phyloP scores from a whole-genome alignment of 2,113 vertebrate species.

The Harpagus bidentatus region DNA sequence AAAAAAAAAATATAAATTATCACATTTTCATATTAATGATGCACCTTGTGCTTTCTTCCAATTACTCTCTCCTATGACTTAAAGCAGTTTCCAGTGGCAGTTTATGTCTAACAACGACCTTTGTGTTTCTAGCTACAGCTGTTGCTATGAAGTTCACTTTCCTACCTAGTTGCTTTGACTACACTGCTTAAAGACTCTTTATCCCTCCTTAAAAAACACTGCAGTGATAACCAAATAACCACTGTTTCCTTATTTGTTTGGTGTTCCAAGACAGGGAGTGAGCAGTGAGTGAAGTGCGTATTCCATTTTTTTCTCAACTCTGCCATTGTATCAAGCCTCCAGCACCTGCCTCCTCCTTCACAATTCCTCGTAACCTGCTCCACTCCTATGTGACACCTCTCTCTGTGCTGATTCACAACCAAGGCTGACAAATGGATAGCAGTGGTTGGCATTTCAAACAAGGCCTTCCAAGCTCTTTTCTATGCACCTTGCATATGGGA shows the following conservation, averaged over 20 bases:
- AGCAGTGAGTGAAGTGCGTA: neutral
- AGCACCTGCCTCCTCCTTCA: neutral
- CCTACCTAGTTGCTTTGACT: neutral
- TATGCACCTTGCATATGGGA: neutral
- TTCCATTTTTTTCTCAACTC: neutral
- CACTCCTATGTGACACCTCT: neutral
- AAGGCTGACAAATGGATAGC: neutral
- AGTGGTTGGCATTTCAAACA: neutral
- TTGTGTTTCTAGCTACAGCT: neutral
- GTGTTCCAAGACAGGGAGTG: neutral
- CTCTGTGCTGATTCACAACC: neutral
- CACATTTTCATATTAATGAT: neutral
- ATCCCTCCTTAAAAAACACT: neutral
- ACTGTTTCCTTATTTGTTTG: neutral
- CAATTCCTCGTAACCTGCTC: neutral
- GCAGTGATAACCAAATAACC: neutral
- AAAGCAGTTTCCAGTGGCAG: neutral
- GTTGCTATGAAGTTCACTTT: neutral
- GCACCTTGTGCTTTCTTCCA: neutral
- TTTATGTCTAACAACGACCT: neutral
- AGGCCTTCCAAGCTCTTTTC: neutral
- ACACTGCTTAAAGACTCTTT: neutral
- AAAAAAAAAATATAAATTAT: neutral
- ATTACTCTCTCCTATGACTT: neutral
- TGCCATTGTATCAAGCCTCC: neutral